A percentile compares a stretch with the other conserved stretches of the same genome.
Conservation (phyloP, 1,140 invertebrate genomes). For the Piezodorus guildinii region DNA sequence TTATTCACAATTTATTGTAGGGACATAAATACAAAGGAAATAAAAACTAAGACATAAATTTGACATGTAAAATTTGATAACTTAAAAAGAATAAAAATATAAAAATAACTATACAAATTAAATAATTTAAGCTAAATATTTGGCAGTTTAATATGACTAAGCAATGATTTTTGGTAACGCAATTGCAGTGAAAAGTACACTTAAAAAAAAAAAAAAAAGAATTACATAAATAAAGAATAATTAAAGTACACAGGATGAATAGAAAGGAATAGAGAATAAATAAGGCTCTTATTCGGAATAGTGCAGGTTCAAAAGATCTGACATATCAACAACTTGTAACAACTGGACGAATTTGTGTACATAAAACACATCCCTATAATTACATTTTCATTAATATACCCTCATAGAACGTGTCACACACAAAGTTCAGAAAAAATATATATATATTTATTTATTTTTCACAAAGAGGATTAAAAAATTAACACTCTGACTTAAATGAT, state of each 20-base stretch:
- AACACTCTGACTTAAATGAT: not conserved
- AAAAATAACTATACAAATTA: conserved; percentile 17
- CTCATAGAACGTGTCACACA: conserved; percentile 1
- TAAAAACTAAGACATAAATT: not conserved
- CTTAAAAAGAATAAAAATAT: conserved; percentile 8
- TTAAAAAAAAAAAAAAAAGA: not conserved
- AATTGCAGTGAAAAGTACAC: conserved; percentile 9
- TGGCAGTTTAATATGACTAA: conserved; percentile 17
- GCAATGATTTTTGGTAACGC: conserved; percentile 15
- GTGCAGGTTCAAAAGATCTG: not conserved
- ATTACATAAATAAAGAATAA: not conserved
- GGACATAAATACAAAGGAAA: conserved; percentile 10
- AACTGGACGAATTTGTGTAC: conserved; percentile 14
- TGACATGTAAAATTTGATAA: not conserved
- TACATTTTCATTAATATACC: not conserved
- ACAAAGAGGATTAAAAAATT: conserved; percentile 14
- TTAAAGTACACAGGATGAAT: not conserved
- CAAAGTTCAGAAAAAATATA: conserved; percentile 7
- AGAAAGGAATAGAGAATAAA: not conserved
- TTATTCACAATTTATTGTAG: conserved; percentile 2
- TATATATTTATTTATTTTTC: conserved; percentile 10
- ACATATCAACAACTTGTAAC: conserved; percentile 12
- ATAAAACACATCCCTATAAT: conserved; percentile 13
- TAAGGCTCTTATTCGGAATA: too few relatives aligned
- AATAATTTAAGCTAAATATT: conserved; percentile 17